Conservation (phyloP, 1,140 invertebrate species). For the Bombyx mandarina region DNA sequence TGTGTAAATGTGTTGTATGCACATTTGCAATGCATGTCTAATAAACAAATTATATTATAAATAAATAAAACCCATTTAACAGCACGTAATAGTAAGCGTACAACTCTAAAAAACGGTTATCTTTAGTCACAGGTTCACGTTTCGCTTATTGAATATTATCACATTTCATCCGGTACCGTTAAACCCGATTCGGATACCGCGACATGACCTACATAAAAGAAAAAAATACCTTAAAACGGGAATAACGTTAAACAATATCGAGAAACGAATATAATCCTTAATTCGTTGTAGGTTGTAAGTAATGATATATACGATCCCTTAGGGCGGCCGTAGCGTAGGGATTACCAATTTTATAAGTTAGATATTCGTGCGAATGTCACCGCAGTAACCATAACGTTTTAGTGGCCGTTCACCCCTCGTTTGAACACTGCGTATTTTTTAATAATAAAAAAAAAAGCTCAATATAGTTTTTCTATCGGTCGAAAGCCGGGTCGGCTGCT, state of each 20-base stretch:
- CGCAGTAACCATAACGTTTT: slow-evolving; percentile 67
- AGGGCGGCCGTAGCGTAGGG: slow-evolving; percentile 33
- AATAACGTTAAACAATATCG: slow-evolving; percentile 26
- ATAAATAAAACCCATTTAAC: no score
- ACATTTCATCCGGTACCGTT: background rate
- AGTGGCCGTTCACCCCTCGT: slow-evolving; percentile 62
- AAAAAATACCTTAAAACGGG: slow-evolving; percentile 17
- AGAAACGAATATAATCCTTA: slow-evolving; percentile 27
- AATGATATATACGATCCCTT: slow-evolving; percentile 41
- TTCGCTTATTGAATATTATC: slow-evolving; percentile 3
- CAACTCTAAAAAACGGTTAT: no score
- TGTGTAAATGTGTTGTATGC: no score
- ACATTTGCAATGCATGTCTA: no score
- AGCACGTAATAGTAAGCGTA: no score
- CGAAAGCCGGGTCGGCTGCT: slow-evolving; percentile 26
- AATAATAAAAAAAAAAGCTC: slow-evolving; percentile 48
- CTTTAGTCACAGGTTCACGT: background rate
- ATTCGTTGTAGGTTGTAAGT: slow-evolving; percentile 30
- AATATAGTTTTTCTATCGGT: slow-evolving; percentile 57
- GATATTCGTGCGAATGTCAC: slow-evolving; percentile 61
- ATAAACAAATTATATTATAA: no score
- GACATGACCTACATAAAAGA: slow-evolving; percentile 1
- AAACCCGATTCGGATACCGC: slow-evolving; percentile 2
- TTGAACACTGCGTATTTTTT: slow-evolving; percentile 59
- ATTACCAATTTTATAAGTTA: slow-evolving; percentile 67